Conservation (phyloP, 2,113 vertebrate species). For the Talpa occidentalis region DNA sequence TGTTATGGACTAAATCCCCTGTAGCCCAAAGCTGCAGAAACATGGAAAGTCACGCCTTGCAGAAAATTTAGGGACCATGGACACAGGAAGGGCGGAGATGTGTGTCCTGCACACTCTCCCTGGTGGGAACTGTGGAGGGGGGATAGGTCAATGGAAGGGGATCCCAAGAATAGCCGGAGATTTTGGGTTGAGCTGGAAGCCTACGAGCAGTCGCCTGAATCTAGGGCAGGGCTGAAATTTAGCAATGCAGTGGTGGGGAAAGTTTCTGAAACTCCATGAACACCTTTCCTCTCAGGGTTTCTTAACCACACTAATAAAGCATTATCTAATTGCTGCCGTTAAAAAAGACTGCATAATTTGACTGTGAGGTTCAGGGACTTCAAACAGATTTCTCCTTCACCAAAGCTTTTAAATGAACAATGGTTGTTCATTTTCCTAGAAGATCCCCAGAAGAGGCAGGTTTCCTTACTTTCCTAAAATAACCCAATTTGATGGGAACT, state of each 20-base stretch:
- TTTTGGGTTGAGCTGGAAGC: not conserved
- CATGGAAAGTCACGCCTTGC: not conserved
- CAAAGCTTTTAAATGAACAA: not conserved
- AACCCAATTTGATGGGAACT: not conserved
- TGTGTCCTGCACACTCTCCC: not conserved
- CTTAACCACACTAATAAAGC: conserved; percentile 21
- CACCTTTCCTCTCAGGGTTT: not conserved
- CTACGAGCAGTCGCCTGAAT: not conserved
- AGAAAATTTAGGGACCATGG: not conserved
- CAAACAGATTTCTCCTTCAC: not conserved
- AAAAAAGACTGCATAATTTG: not conserved
- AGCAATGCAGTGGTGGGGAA: not conserved
- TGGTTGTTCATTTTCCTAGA: not conserved
- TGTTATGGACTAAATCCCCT: not conserved
- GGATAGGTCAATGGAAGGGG: not conserved
- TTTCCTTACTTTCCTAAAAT: not conserved
- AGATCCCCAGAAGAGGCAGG: not conserved
- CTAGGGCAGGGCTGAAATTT: not conserved
- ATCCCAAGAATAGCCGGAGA: not conserved
- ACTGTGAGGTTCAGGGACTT: not conserved
- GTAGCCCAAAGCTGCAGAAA: not conserved
- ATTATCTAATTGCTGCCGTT: not conserved
- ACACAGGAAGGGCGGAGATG: not conserved
- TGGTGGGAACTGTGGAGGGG: not conserved
- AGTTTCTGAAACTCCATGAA: not conserved